These are phyloP conservation scores for Platypus cylindrus DNA, from an alignment of 2,888 invertebrate species.

Conservation along the genomic window DNA sequence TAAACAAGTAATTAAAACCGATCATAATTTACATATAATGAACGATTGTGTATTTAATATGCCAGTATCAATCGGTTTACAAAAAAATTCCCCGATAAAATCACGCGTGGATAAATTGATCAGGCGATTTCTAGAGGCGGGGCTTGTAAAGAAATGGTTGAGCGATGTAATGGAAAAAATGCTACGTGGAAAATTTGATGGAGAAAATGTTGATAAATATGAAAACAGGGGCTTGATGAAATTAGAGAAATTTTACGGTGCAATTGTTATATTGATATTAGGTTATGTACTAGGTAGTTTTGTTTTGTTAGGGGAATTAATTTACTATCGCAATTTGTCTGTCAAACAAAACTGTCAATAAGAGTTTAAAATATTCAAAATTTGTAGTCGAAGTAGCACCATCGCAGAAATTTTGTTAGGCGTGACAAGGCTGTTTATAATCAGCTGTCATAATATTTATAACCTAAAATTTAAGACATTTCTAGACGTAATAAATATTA, in stretches of 20 bases:
- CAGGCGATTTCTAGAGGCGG: constrained; percentile 57
- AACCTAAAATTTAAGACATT: too few species aligned
- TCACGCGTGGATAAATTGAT: constrained; percentile 54
- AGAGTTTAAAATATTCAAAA: too few species aligned
- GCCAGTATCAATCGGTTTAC: constrained; percentile 69
- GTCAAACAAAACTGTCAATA: too few species aligned
- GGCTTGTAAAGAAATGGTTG: constrained; percentile 67
- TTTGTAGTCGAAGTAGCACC: too few species aligned
- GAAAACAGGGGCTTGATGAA: constrained; percentile 63
- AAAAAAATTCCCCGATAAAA: constrained; percentile 70
- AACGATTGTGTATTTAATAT: constrained; percentile 65
- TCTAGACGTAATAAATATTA: too few species aligned
- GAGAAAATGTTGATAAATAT: constrained; percentile 25
- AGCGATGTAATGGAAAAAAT: constrained; percentile 56
- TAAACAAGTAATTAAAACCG: constrained; percentile 14
- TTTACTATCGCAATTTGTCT: constrained; percentile 57
- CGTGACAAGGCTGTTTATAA: too few species aligned
- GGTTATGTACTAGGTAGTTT: constrained; percentile 52
- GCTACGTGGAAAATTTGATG: constrained; percentile 39
- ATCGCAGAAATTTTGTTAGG: too few species aligned
- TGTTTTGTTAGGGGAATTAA: constrained; percentile 46
- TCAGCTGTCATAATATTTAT: too few species aligned
- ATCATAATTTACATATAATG: constrained; percentile 65
- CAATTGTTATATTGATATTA: constrained; percentile 55
- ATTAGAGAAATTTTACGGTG: constrained; percentile 65